phyloP scores from a whole-genome alignment of 2,113 vertebrate genomes.

The Platichthys flesus region DNA sequence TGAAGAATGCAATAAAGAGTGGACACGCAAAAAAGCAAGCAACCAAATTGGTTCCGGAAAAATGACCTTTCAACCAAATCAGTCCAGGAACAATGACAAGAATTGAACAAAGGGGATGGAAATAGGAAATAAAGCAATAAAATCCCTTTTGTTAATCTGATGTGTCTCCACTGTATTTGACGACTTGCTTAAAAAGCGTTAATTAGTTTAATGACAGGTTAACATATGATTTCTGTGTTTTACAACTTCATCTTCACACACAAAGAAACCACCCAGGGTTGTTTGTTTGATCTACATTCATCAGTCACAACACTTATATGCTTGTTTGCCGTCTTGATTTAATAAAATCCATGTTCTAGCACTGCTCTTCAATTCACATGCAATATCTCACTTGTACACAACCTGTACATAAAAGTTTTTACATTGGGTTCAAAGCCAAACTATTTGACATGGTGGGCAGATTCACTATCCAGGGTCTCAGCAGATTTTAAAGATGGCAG shows the following conservation, averaged over 20 bases:
- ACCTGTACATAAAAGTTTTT: neutral
- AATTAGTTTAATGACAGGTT: too few relatives aligned
- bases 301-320: neutral
- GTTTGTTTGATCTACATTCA: neutral
- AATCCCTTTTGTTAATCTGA: neutral
- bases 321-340: neutral
- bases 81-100: neutral
- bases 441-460: neutral
- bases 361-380: neutral
- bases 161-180: neutral
- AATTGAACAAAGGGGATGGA: neutral
- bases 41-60: neutral
- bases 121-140: neutral
- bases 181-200: neutral
- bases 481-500: neutral
- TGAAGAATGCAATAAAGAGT: constrained; percentile 53
- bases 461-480: neutral
- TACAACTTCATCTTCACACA: too few relatives aligned
- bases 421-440: neutral
- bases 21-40: constrained; percentile 41
- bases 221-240: too few relatives aligned
- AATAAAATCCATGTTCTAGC: neutral
- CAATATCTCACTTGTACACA: too few relatives aligned
- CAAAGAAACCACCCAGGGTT: neutral
- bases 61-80: neutral